Base-by-base conservation (phyloP, 2,113 vertebrate species). In the Neogobius melanostomus region DNA sequence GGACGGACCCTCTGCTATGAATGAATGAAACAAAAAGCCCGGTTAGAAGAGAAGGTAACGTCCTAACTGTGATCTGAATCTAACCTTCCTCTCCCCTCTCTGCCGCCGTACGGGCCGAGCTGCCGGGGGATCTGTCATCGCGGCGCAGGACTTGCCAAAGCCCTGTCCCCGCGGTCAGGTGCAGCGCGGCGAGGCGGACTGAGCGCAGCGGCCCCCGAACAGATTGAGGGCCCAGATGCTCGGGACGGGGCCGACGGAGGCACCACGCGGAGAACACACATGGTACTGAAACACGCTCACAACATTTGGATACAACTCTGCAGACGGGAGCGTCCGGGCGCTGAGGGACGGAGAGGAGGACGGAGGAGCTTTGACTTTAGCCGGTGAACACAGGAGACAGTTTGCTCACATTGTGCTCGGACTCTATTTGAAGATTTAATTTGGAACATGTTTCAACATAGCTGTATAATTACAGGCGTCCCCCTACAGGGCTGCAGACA, bases 191-290 rank as follows among this genome's bases (percentile, higher is more conserved):
- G 82, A 85, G 86, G 82, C 77, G 62, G 74, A 79, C 82, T 73
- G 86, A 83, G 86, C 78, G 61, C 82, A n/a, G 75, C 77, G 80
- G 84, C 87, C 82, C 84, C 88, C 86, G 88, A 88, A 92, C 93
- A 93, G 92, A 92, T 93, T 92, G 92, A 85, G 88, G 79, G 84
- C 92, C 93, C 93, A 94, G 92, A 92, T 94, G 93, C 90, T 88
- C 85, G 68, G 89, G 83, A 90, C 87, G 72, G 87, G 86, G 83
- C 85, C 87, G 81, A 67, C 28, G 66, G 69, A n/a, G 14, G 86
- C 87, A 85, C 89, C 93, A 91, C 85, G 91, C 90, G 90, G 92
- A 77, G 91, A 79, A 79, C 85, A 86, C 93, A 93, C 91, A 93
- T 93, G 93, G 90, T n/a, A 74, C 51, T 44, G 48, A 77, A 61